Evolutionary conservation across 2,888 invertebrate species (phyloP).

Genomic region (Caradrina kadenii): DNA sequence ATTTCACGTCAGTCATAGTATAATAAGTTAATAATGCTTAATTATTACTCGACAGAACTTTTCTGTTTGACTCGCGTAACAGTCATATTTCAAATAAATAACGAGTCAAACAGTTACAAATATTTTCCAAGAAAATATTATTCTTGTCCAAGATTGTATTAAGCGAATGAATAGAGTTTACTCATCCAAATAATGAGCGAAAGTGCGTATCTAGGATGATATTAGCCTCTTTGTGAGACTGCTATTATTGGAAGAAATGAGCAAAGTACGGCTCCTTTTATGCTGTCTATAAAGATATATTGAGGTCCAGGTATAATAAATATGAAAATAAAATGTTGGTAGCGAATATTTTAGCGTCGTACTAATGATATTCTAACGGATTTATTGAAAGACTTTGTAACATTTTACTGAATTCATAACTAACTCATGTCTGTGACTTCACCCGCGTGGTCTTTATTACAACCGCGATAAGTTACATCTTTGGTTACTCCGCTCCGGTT

Average conservation of each 20-base stretch:
- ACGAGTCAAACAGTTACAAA: slow-evolving; percentile 15
- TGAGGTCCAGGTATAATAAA: slow-evolving; percentile 43
- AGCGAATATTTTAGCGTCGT: slow-evolving; percentile 12
- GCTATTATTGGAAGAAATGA: slow-evolving; percentile 63
- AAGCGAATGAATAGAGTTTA: slow-evolving; percentile 51
- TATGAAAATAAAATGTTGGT: slow-evolving; percentile 14
- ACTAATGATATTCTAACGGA: no score
- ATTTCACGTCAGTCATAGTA: not conserved
- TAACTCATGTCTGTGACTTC: no score
- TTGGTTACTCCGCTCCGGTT: no score
- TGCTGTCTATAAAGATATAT: slow-evolving; percentile 42
- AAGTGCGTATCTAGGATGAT: slow-evolving; percentile 63
- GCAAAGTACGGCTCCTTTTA: slow-evolving; percentile 53
- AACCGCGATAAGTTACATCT: no score
- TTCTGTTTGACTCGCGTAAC: not conserved
- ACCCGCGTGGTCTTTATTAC: no score
- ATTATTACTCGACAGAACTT: not conserved
- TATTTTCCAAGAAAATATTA: slow-evolving; percentile 26
- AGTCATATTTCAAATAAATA: slow-evolving; percentile 16
- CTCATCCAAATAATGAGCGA: slow-evolving; percentile 56
- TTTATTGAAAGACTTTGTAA: not conserved
- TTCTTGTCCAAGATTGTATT: slow-evolving; percentile 29
- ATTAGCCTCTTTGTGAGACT: slow-evolving; percentile 57
- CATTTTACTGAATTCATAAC: not conserved
- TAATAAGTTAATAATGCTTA: not conserved